Evolutionary conservation across 2,797 vertebrate species (phyloP).

Genomic region (Momotus momota): DNA sequence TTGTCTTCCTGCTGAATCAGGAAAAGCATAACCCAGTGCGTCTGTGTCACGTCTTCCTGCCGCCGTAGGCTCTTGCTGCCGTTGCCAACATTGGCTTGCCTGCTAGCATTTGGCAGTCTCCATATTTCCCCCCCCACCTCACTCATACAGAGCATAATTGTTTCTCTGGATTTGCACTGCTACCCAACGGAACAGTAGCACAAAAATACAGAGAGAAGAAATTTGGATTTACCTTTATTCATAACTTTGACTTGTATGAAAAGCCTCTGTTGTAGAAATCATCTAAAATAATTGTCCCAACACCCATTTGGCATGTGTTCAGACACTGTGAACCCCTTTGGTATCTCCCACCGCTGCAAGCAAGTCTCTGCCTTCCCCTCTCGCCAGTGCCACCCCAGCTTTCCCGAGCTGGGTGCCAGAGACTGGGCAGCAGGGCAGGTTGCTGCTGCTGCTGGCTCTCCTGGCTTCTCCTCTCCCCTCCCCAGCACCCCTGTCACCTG

Average conservation of each 20-base stretch:
- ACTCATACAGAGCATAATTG: neutral
- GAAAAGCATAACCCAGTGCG: neutral
- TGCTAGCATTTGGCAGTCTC: neutral
- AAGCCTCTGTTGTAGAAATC: neutral
- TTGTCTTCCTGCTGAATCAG: conserved; percentile 21
- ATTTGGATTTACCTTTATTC: neutral
- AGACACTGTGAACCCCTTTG: neutral
- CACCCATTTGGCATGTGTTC: neutral
- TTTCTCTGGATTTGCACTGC: conserved; percentile 2
- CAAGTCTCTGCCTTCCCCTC: neutral
- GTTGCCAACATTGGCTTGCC: neutral
- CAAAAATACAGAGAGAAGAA: neutral
- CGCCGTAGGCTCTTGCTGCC: neutral
- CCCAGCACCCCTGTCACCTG: neutral
- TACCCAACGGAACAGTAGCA: neutral
- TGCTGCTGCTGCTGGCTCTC: neutral
- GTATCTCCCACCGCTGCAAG: neutral
- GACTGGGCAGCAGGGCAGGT: neutral
- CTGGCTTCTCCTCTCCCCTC: neutral
- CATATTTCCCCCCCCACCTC: neutral
- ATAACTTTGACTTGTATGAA: neutral
- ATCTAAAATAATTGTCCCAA: neutral
- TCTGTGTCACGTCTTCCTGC: neutral
- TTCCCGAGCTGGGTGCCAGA: rapidly evolving
- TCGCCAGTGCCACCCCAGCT: neutral